Percentiles rank a stretch among this genome's conserved stretches.
Evolutionary conservation across 2,888 invertebrate species (phyloP).

Genomic region (Auanema sp.): DNA sequence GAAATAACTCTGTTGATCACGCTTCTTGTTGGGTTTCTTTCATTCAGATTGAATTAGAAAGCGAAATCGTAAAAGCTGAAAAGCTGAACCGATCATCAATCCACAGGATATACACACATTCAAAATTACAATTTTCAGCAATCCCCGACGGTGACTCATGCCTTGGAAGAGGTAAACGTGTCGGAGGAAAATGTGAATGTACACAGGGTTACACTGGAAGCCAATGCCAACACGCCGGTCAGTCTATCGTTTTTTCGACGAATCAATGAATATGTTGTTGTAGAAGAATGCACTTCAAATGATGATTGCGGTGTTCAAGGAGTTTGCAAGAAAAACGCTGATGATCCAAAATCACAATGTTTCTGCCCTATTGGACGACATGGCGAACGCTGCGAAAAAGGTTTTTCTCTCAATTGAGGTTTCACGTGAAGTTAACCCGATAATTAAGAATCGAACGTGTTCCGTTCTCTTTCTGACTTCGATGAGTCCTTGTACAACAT

Average conservation of each 20-base stretch:
- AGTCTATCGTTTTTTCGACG: slow-evolving; percentile 18
- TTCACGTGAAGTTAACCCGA: not conserved
- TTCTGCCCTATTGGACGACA: slow-evolving; percentile 88
- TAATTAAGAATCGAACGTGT: slow-evolving; percentile 28
- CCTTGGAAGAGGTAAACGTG: slow-evolving; percentile 75
- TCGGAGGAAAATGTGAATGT: slow-evolving; percentile 64
- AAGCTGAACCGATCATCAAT: too few relatives aligned
- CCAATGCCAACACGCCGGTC: slow-evolving; percentile 76
- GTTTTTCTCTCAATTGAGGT: slow-evolving; percentile 11
- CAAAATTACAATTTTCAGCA: slow-evolving; percentile 16
- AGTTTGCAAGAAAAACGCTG: slow-evolving; percentile 73
- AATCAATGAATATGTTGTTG: slow-evolving; percentile 17
- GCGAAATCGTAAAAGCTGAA: too few relatives aligned
- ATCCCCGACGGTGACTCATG: slow-evolving; percentile 78
- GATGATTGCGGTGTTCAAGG: slow-evolving; percentile 82
- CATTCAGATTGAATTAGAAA: too few relatives aligned
- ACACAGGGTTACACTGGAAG: slow-evolving; percentile 75
- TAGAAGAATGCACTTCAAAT: slow-evolving; percentile 82
- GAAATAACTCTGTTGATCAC: too few relatives aligned
- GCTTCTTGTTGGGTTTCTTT: too few relatives aligned
- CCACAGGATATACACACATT: slow-evolving; percentile 2
- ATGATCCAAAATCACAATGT: slow-evolving; percentile 69
- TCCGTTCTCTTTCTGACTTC: slow-evolving; percentile 38
- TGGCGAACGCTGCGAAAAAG: slow-evolving; percentile 47
- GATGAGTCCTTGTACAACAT: slow-evolving; percentile 45